Evolutionary conservation across 2,113 vertebrate genomes (phyloP).

Genomic region (Phylloscopus trochiloides): DNA sequence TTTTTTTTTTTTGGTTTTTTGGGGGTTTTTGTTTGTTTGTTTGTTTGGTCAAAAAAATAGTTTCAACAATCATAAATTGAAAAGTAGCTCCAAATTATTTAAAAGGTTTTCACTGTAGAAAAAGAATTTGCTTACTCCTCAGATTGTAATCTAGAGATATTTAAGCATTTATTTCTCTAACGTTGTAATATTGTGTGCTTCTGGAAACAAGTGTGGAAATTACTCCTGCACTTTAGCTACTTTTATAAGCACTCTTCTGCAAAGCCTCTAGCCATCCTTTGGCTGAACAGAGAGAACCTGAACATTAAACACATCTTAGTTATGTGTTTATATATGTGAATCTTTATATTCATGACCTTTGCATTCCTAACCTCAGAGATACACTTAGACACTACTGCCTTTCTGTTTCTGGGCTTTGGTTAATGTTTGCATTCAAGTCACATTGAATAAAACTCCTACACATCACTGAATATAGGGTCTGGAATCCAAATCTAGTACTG

Average conservation of each 20-base stretch:
- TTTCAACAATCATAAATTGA: neutral
- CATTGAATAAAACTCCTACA: neutral
- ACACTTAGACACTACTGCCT: neutral
- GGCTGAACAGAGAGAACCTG: neutral
- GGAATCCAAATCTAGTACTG: neutral
- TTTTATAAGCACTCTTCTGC: neutral
- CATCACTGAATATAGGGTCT: neutral
- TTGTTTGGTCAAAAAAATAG: neutral
- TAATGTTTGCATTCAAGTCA: neutral
- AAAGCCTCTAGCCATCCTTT: neutral
- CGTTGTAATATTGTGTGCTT: neutral
- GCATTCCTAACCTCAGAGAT: neutral
- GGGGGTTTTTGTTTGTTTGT: too few relatives aligned
- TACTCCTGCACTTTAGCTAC: neutral
- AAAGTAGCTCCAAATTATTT: neutral
- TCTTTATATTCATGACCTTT: neutral
- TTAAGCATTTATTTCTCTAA: neutral
- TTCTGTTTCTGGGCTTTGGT: neutral
- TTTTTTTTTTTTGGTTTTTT: neutral
- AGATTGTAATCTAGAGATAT: neutral
- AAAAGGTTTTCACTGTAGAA: neutral
- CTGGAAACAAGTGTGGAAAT: neutral
- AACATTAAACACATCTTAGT: neutral
- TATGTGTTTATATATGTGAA: neutral
- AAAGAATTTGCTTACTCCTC: neutral